phyloP scores from a whole-genome alignment of 2,797 vertebrate species.

The Coreius guichenoti region DNA sequence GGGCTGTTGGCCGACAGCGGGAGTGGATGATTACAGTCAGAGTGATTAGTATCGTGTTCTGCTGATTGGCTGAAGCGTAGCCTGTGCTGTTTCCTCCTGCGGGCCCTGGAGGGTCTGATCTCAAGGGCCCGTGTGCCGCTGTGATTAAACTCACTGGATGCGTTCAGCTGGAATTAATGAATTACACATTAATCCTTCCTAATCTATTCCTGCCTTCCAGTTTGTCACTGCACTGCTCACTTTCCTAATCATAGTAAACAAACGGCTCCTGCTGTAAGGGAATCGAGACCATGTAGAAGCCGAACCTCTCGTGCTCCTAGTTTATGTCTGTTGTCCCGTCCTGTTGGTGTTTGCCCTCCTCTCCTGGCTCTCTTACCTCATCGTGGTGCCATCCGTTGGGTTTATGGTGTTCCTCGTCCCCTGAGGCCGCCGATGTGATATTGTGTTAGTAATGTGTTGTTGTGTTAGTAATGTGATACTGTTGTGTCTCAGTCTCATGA shows the following conservation, averaged over 20 bases:
- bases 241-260: conserved; percentile 9
- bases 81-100: too few species aligned
- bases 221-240: background rate
- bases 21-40: too few species aligned
- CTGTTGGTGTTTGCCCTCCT: background rate
- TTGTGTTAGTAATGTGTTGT: background rate
- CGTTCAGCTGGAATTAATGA: conserved; percentile 15
- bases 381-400: background rate
- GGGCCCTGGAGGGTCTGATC: background rate
- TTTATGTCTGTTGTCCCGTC: background rate
- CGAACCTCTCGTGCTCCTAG: background rate
- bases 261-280: background rate
- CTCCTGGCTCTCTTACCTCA: background rate
- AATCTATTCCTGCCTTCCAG: conserved; percentile 10
- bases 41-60: too few species aligned
- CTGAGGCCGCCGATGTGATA: background rate
- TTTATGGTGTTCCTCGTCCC: background rate
- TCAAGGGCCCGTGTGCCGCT: background rate
- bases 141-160: conserved; percentile 17
- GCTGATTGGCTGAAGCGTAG: background rate
- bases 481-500: background rate
- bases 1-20: too few species aligned
- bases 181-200: conserved; percentile 27
- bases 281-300: background rate
- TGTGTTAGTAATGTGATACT: too few species aligned